phyloP scores from a whole-genome alignment of 2,888 invertebrate species.

The Rhagium mordax region DNA sequence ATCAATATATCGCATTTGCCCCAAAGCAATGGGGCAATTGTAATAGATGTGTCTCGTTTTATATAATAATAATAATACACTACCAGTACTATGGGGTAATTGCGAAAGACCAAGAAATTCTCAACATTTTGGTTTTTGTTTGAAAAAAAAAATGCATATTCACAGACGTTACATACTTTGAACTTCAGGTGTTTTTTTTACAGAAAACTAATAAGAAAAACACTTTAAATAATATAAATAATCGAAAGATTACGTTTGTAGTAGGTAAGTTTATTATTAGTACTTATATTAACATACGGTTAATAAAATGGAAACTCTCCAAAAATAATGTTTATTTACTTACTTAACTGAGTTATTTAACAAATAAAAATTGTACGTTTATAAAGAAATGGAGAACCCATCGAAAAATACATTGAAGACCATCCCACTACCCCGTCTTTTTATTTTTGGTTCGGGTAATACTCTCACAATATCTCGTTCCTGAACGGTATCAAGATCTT shows the following conservation, averaged over 20 bases:
- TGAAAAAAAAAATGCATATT: background rate
- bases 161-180: background rate
- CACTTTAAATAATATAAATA: no score
- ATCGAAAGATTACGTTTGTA: background rate
- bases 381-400: background rate
- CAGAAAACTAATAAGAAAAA: background rate
- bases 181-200: background rate
- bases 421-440: background rate
- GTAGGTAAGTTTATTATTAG: no score
- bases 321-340: background rate
- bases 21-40: background rate
- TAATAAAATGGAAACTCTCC: background rate
- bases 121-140: background rate
- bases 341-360: background rate
- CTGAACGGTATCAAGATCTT: conserved; percentile 12
- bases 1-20: background rate
- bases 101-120: background rate
- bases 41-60: background rate
- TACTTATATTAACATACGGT: no score
- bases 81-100: background rate
- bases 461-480: conserved; percentile 16
- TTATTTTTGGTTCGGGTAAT: conserved; percentile 13
- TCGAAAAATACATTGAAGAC: background rate
- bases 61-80: background rate
- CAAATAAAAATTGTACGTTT: background rate